These are phyloP conservation scores for Bryconaethiops microstoma DNA, from an alignment of 2,797 vertebrate genomes.

Conservation along the genomic window DNA sequence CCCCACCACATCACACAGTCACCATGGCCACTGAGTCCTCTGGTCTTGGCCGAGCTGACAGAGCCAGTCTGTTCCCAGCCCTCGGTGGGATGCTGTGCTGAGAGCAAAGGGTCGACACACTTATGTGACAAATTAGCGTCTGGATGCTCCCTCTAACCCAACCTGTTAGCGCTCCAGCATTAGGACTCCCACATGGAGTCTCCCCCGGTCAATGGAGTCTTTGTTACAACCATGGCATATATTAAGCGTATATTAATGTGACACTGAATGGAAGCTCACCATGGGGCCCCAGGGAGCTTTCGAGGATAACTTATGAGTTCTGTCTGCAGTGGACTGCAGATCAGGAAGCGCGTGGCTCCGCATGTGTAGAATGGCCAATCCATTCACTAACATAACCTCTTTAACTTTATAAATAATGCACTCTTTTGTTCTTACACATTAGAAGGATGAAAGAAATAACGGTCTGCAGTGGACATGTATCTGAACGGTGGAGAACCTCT, in stretches of 20 bases:
- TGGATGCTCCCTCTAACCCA: slow-evolving; percentile 47
- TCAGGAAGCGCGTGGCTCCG: slow-evolving; percentile 1
- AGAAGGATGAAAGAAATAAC: neutral
- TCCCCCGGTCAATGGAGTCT: slow-evolving; percentile 39
- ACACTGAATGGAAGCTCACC: slow-evolving; percentile 37
- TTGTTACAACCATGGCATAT: slow-evolving; percentile 43
- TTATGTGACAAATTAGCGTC: slow-evolving; percentile 54
- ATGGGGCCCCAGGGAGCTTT: slow-evolving; percentile 40
- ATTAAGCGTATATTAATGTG: slow-evolving; percentile 43
- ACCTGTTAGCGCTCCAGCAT: slow-evolving; percentile 41
- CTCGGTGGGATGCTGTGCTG: slow-evolving; percentile 18
- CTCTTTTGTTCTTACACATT: slow-evolving; percentile 11
- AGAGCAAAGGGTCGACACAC: slow-evolving; percentile 52
- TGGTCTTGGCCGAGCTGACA: slow-evolving; percentile 43
- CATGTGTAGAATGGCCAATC: neutral
- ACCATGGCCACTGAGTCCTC: slow-evolving; percentile 1
- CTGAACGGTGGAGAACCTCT: neutral
- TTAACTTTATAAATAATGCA: neutral
- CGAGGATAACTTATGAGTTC: slow-evolving; percentile 30
- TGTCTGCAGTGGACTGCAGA: slow-evolving; percentile 12
- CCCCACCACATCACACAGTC: neutral
- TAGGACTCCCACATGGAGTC: slow-evolving; percentile 44
- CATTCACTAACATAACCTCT: slow-evolving; percentile 12
- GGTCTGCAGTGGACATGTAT: neutral
- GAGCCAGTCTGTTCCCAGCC: slow-evolving; percentile 30